Conservation (phyloP, 92 coral and sea anemone species). For the Porites evermanni region DNA sequence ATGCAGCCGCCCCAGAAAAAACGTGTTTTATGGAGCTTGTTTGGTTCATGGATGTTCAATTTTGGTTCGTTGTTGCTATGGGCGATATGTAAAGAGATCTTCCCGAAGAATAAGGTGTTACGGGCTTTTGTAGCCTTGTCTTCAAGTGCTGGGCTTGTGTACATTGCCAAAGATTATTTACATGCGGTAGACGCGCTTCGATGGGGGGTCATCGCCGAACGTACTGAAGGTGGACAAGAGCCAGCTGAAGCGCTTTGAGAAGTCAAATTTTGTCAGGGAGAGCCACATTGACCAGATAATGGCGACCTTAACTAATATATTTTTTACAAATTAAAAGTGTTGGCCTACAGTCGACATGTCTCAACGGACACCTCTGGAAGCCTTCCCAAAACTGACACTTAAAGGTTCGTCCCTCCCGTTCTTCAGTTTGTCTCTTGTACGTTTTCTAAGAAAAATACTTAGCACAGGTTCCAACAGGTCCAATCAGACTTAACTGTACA, state of each 20-base stretch:
- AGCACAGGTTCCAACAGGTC: too few relatives aligned
- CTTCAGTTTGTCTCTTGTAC: too few relatives aligned
- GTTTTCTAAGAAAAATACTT: too few relatives aligned
- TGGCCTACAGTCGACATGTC: too few relatives aligned
- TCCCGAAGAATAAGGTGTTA: conserved; percentile 73
- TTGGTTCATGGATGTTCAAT: conserved; percentile 90
- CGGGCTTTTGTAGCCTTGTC: conserved; percentile 83
- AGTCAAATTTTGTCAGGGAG: neutral
- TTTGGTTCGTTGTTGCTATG: conserved; percentile 91
- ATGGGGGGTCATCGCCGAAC: conserved; percentile 71
- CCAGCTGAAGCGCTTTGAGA: neutral
- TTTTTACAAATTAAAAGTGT: neutral
- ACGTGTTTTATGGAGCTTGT: conserved; percentile 87
- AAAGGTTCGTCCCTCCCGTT: too few relatives aligned
- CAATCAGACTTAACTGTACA: too few relatives aligned
- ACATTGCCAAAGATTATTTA: conserved; percentile 79
- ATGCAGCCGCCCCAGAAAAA: conserved; percentile 71
- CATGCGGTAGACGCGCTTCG: conserved; percentile 70
- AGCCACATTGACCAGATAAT: neutral
- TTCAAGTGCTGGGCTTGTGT: conserved; percentile 75
- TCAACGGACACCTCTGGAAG: too few relatives aligned
- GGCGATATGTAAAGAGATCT: conserved; percentile 92
- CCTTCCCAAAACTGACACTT: too few relatives aligned
- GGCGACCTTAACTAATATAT: neutral
- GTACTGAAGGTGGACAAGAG: conserved; percentile 48